Evolutionary conservation across 2,888 invertebrate species (phyloP), one percentile per base, ranked within the genome.

Genomic region (Muschampia plurimacula): DNA sequence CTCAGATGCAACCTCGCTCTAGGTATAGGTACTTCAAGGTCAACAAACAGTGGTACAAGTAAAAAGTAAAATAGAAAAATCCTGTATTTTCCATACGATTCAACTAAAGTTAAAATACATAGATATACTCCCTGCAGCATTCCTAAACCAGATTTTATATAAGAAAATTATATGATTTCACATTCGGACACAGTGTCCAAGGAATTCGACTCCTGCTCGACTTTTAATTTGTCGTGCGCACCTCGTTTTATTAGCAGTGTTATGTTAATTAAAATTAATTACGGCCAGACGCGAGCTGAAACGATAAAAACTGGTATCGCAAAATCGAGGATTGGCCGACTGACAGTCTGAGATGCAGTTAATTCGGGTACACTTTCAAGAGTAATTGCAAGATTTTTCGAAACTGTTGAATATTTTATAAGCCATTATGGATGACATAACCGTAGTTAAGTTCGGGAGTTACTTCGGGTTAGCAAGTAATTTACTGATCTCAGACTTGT

Each of bases 181-280:
- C 60, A 46, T 9, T 7, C 41, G 32, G 32, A 32, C 32, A 32
- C 32, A 32, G 32, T 62, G 49, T 32, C 9, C 22, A 44, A 60
- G 15, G 55, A 63, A 63, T 69, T 57, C 32, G 32, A 59, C 57
- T 46, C 70, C 22, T 55, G 69, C 64, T 36, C 64, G 69, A 62
- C 64, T 57, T 67, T 70, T 65, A 70, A 70, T 65, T 70, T 70
- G 70, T 70, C 65, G 49, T 10, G 46, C 70, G 49, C 39, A 32
- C 57, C 41, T 71, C 59, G 59, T 65, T 65, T 65, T 59, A 44
- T 22, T 13, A 13, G 46, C 70, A 36, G 65, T 55, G 64, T 59
- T 65, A 59, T 71, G 65, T 65, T 59, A 71, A 71, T 71, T 71
- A 71, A 71, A 71, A 71, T 65, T 59, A 65, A 71, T 71, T 65